A percentile compares a stretch with the other conserved stretches of the same genome.
Conservation (phyloP, 30 jellyfish, hydroid and myxozoan genomes). For the Aurelia sp. region DNA sequence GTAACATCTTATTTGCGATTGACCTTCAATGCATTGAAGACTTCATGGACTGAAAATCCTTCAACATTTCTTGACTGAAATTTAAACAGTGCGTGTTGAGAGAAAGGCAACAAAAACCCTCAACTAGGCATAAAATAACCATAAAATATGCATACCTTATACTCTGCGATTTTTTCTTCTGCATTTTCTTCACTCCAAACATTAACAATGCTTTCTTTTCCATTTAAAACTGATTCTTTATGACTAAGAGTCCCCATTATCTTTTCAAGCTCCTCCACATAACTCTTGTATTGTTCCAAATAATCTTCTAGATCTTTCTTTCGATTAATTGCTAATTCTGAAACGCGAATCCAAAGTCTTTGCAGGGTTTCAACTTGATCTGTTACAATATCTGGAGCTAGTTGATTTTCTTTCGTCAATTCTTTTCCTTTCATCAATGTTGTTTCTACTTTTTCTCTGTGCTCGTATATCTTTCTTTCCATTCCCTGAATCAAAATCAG, state of each 20-base stretch:
- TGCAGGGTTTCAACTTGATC: slow-evolving; percentile 56
- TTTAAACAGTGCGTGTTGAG: too few relatives aligned
- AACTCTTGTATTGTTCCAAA: slow-evolving; percentile 59
- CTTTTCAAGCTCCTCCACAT: slow-evolving; percentile 60
- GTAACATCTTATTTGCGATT: too few relatives aligned
- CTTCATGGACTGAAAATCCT: too few relatives aligned
- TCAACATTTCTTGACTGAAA: too few relatives aligned
- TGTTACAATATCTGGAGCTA: slow-evolving; percentile 67
- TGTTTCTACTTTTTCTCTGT: slow-evolving; percentile 38
- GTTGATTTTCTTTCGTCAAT: slow-evolving; percentile 21
- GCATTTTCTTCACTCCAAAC: slow-evolving; percentile 60
- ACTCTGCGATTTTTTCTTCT: slow-evolving; percentile 65
- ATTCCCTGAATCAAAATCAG: slow-evolving; percentile 29
- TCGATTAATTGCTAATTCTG: slow-evolving; percentile 12
- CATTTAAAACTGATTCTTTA: slow-evolving; percentile 51
- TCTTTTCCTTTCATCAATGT: slow-evolving; percentile 41
- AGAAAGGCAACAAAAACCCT: neutral
- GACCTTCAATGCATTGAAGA: too few relatives aligned
- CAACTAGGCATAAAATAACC: neutral
- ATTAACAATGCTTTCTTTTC: slow-evolving; percentile 25
- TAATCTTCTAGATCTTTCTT: slow-evolving; percentile 55
- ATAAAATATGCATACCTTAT: slow-evolving; percentile 36
- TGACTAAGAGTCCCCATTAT: slow-evolving; percentile 69
- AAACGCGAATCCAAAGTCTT: slow-evolving; percentile 46
- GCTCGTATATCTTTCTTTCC: slow-evolving; percentile 44